phyloP scores from a whole-genome alignment of 2,113 vertebrate genomes.

The Proteles cristata region DNA sequence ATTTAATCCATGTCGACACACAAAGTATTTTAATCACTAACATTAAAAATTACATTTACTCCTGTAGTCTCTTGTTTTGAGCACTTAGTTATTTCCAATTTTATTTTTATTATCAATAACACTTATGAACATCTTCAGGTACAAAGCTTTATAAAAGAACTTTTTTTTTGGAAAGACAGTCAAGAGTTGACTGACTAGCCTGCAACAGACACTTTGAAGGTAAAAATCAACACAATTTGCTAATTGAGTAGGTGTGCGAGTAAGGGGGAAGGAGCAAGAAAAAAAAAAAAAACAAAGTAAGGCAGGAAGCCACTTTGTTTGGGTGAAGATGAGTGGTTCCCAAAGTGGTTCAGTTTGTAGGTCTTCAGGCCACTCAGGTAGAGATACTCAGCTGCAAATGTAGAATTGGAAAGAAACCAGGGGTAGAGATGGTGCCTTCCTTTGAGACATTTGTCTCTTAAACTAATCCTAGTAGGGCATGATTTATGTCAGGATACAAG shows the following conservation, averaged over 20 bases:
- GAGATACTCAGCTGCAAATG: not conserved
- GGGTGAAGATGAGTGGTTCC: not conserved
- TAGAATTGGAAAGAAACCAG: not conserved
- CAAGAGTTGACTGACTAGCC: not conserved
- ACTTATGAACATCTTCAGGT: not conserved
- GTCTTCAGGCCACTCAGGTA: not conserved
- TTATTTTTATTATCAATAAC: constrained; percentile 16
- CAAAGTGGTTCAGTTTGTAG: not conserved
- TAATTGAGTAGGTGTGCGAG: not conserved
- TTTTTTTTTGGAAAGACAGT: not conserved
- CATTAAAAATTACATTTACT: not conserved
- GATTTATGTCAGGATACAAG: not conserved
- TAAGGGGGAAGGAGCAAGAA: not conserved
- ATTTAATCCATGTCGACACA: constrained; percentile 25
- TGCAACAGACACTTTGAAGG: not conserved
- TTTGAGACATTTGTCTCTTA: not conserved
- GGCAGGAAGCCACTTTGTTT: not conserved
- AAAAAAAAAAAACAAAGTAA: constrained; percentile 17
- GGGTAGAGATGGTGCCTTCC: not conserved
- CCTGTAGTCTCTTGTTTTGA: constrained; percentile 24
- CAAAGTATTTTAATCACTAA: constrained; percentile 41
- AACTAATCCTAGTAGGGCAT: not conserved
- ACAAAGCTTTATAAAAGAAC: not conserved
- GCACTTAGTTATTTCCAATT: constrained; percentile 24
- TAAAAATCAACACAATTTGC: not conserved